Evolutionary conservation across 2,113 vertebrate species (phyloP), one percentile per base, ranked within the genome.

Genomic region (Maccullochella peelii): DNA sequence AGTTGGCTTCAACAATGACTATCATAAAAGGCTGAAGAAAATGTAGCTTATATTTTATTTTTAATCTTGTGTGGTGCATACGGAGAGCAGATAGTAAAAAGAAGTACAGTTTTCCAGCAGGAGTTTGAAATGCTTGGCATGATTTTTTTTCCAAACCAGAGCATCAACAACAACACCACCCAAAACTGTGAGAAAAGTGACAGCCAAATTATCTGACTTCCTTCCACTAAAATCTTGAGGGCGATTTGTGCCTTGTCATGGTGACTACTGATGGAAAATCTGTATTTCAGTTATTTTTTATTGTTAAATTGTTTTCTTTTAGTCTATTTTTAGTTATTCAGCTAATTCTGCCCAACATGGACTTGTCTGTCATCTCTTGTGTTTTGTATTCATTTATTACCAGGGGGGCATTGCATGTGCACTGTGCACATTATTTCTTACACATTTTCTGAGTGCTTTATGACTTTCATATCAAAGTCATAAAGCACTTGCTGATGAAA

Each of bases 121-220:
- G 55, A 62, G n/a, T 74, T 68, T 69, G 11, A 71, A 59, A 54
- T 33, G 7, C n/a, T 65, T 52, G 10, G 23, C 20, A 38, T 54
- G 36, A 49, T 79, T 75, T 70, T 42, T 36, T 21, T 42, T 36
- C n/a, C 14, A 73, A 73, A 59, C 62, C 14, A 36, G 33, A 63
- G 40, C 14, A 18, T 23, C 54, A 47, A 76, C 59, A 58, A 20
- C 75, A 66, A 25, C 33, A 33, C 33, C 25, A 63, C 40, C 18
- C 63, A 67, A 44, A 49, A 83, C 30, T 67, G 11, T 77, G 57
- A 50, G n/a, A n/a, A n/a, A 77, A 42, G 62, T 55, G 85, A 81
- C 83, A 54, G 58, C 40, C 47, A 78, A 68, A 83, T 83, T 71
- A 85, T 74, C 50, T 10, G 14, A 36, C 40, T 79, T 61, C 80